A percentile compares a stretch with the other conserved stretches of the same genome.
phyloP scores from a whole-genome alignment of 2,113 vertebrate species.

The Panurus biarmicus region DNA sequence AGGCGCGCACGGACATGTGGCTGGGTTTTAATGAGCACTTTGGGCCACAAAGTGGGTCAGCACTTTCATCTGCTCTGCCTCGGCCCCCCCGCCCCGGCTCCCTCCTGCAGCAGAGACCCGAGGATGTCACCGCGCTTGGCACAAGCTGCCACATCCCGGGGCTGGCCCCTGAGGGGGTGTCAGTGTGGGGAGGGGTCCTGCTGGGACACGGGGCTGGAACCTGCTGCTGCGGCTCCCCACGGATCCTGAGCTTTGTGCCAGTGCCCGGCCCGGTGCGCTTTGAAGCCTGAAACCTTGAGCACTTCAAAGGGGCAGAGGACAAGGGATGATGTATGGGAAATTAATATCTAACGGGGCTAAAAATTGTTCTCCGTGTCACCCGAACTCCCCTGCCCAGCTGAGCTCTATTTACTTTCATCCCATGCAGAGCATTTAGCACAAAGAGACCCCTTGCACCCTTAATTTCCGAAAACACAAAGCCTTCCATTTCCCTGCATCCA shows the following conservation, averaged over 20 bases:
- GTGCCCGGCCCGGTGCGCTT: slow-evolving; percentile 49
- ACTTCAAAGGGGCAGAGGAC: slow-evolving; percentile 71
- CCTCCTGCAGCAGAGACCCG: not conserved
- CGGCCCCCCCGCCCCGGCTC: rapidly evolving
- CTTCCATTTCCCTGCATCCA: slow-evolving; percentile 24
- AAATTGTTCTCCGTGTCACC: slow-evolving; percentile 57
- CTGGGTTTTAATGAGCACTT: slow-evolving; percentile 13
- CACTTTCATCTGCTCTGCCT: not conserved
- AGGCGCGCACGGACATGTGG: not conserved
- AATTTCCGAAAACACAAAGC: slow-evolving; percentile 50
- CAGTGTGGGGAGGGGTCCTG: not conserved
- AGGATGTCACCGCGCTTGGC: not conserved
- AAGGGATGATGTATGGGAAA: slow-evolving; percentile 68
- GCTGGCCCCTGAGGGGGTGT: not conserved
- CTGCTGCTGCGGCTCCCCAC: slow-evolving; percentile 49
- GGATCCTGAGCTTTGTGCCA: slow-evolving; percentile 51
- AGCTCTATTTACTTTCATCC: slow-evolving; percentile 66
- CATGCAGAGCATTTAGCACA: slow-evolving; percentile 47
- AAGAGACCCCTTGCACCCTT: slow-evolving; percentile 30
- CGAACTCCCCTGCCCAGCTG: slow-evolving; percentile 53
- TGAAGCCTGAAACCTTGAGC: slow-evolving; percentile 69
- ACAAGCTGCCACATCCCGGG: not conserved
- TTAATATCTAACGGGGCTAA: slow-evolving; percentile 70
- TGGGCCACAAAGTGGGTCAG: not conserved
- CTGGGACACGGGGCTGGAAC: slow-evolving; percentile 1